phyloP scores from a whole-genome alignment of 2,797 vertebrate species.

The Takifugu ocellatus region DNA sequence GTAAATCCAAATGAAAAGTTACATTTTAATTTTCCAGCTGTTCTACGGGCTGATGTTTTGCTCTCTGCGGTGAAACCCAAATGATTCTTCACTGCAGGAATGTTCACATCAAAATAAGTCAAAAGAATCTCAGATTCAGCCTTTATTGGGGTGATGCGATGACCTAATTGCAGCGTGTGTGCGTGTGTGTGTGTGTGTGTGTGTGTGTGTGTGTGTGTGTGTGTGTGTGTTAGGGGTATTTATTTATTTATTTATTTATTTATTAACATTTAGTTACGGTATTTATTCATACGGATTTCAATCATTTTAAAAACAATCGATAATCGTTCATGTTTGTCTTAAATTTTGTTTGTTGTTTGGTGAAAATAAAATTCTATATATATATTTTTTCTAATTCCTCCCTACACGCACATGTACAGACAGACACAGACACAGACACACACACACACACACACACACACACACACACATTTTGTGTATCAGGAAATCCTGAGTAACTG shows the following conservation, averaged over 20 bases:
- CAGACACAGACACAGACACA: background rate
- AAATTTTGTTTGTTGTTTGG: background rate
- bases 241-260: background rate
- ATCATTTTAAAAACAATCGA: background rate
- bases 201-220: too few relatives aligned
- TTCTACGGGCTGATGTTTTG: slow-evolving; percentile 32
- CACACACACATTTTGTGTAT: slow-evolving; percentile 1
- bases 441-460: background rate
- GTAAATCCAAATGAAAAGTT: background rate
- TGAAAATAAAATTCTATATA: background rate
- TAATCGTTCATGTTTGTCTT: background rate
- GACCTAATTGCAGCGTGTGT: too few relatives aligned
- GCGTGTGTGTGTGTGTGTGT: too few relatives aligned
- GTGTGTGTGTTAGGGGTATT: too few relatives aligned
- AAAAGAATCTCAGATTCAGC: too few relatives aligned
- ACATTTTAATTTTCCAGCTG: slow-evolving; percentile 9
- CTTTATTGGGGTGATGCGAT: too few relatives aligned
- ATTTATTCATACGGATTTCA: background rate
- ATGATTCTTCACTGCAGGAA: slow-evolving; percentile 47
- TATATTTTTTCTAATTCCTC: too few relatives aligned
- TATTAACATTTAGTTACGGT: background rate
- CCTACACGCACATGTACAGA: too few relatives aligned
- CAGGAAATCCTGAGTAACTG: slow-evolving; percentile 16
- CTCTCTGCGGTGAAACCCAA: slow-evolving; percentile 16
- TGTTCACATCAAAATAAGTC: slow-evolving; percentile 11